phyloP scores from a whole-genome alignment of 2,888 invertebrate genomes.

The Synergus umbraculus region DNA sequence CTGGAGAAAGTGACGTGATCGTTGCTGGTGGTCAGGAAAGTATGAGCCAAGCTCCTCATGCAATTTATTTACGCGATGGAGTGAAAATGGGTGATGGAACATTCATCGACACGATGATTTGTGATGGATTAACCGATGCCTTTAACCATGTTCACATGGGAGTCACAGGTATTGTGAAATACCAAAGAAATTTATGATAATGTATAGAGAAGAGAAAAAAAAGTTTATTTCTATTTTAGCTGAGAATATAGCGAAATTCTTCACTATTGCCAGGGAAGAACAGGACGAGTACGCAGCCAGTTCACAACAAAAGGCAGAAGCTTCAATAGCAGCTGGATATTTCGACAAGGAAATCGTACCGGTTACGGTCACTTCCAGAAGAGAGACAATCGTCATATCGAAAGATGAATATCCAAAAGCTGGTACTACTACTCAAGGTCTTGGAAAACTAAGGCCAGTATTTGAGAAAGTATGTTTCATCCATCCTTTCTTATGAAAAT shows the following conservation, averaged over 20 bases:
- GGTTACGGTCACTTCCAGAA: conserved; percentile 79
- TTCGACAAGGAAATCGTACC: conserved; percentile 87
- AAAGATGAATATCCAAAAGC: conserved; percentile 86
- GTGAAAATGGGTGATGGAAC: conserved; percentile 83
- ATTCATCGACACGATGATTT: conserved; percentile 83
- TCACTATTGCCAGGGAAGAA: conserved; percentile 82
- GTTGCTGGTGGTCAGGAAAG: conserved; percentile 91
- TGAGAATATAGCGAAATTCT: conserved; percentile 86
- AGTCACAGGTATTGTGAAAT: conserved; percentile 80
- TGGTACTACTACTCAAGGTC: conserved; percentile 80
- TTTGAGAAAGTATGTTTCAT: conserved; percentile 80
- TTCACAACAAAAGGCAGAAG: conserved; percentile 84
- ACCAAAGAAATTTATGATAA: not conserved
- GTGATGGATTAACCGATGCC: conserved; percentile 87
- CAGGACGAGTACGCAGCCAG: conserved; percentile 85
- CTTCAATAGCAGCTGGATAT: conserved; percentile 81
- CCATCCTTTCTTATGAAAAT: conserved; percentile 7
- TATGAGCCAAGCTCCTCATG: conserved; percentile 88
- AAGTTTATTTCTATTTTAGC: conserved; percentile 77
- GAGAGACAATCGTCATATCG: conserved; percentile 77
- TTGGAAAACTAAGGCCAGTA: conserved; percentile 82
- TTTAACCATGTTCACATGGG: conserved; percentile 89
- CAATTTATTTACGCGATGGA: conserved; percentile 81
- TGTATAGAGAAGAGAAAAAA: not conserved
- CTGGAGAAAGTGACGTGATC: conserved; percentile 83